phyloP scores from a whole-genome alignment of 2,797 vertebrate species.

The Sebastes ruberrimus region DNA sequence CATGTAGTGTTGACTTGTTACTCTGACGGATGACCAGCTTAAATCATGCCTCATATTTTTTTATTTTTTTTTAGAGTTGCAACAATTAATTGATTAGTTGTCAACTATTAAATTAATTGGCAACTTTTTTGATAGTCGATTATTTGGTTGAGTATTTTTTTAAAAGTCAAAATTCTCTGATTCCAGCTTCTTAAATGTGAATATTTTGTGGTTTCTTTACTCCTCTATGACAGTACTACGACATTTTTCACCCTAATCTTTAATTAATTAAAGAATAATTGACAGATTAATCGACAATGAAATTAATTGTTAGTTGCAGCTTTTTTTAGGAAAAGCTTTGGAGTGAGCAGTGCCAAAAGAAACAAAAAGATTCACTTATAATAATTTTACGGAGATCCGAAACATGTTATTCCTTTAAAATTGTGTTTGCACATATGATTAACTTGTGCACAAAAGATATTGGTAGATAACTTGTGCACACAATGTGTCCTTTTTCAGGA shows the following conservation, averaged over 20 bases:
- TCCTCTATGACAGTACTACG: too few relatives aligned
- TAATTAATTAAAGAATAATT: too few relatives aligned
- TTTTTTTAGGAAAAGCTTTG: background rate
- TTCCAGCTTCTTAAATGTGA: too few relatives aligned
- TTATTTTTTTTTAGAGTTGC: too few relatives aligned
- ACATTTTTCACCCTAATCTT: too few relatives aligned
- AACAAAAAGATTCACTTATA: background rate
- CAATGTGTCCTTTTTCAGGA: background rate
- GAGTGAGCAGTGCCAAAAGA: background rate
- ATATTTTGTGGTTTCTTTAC: too few relatives aligned
- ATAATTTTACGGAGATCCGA: background rate
- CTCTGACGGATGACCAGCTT: background rate
- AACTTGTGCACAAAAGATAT: background rate
- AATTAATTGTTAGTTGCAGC: background rate
- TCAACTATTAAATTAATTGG: too few relatives aligned
- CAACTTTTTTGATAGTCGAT: too few relatives aligned
- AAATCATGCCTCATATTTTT: background rate
- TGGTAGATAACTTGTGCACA: background rate
- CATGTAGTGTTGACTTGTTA: conserved; percentile 2
- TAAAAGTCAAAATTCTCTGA: too few relatives aligned
- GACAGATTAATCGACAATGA: too few relatives aligned
- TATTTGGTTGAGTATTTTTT: too few relatives aligned
- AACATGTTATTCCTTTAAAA: background rate
- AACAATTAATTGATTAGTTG: too few relatives aligned
- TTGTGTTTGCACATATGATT: background rate